Percentiles rank a stretch among this genome's conserved stretches.
phyloP scores from a whole-genome alignment of 2,113 vertebrate genomes.

The Clinocottus analis region DNA sequence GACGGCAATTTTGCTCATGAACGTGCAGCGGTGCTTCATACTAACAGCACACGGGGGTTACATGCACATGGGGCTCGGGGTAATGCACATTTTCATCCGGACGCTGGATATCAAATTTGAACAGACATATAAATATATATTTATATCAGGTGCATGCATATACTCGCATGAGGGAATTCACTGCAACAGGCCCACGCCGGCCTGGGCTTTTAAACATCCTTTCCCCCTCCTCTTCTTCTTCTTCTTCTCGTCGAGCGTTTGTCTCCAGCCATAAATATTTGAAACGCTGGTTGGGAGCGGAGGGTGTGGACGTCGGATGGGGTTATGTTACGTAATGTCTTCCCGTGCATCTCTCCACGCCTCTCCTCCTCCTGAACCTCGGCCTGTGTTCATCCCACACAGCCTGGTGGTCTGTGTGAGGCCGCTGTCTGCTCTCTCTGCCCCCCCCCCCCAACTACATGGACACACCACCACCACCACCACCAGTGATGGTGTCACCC shows the following conservation, averaged over 20 bases:
- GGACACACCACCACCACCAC: neutral
- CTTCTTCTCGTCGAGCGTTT: conserved; percentile 15
- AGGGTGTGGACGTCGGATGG: conserved; percentile 75
- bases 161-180: conserved; percentile 17
- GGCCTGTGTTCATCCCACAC: conserved; percentile 62
- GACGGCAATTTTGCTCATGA: conserved; percentile 2
- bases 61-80: neutral
- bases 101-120: neutral
- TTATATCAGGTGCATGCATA: conserved; percentile 61
- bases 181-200: conserved; percentile 60
- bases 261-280: conserved; percentile 56
- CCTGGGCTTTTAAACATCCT: neutral
- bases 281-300: conserved; percentile 25
- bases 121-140: neutral
- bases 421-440: conserved; percentile 35
- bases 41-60: neutral
- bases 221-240: no score
- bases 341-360: conserved; percentile 68
- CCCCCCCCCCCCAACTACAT: no score
- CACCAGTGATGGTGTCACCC: neutral
- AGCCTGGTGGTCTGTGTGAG: conserved; percentile 17
- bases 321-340: conserved; percentile 71
- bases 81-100: conserved; percentile 29
- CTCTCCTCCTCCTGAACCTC: conserved; percentile 46
- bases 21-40: conserved; percentile 30